A percentile compares a stretch with the other conserved stretches of the same genome.
These are phyloP conservation scores for Microtus montanus DNA, from an alignment of 2,113 vertebrate genomes.

Conservation along the genomic window DNA sequence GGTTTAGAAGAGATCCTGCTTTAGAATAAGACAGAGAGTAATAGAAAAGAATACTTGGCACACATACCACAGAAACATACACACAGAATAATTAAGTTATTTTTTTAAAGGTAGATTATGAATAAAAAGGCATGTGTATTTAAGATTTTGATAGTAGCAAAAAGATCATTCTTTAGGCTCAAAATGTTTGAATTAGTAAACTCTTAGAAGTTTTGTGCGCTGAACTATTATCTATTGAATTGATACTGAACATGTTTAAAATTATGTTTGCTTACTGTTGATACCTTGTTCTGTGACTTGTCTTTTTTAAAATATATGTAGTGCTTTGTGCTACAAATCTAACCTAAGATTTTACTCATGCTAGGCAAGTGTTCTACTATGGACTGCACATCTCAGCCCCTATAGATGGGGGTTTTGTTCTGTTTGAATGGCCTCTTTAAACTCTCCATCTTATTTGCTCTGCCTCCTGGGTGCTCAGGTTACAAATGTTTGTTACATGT, in stretches of 20 bases:
- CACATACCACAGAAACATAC: not conserved
- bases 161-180: not conserved
- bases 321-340: not conserved
- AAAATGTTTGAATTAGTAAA: not conserved
- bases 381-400: not conserved
- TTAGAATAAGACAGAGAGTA: not conserved
- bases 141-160: not conserved
- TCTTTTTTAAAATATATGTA: not conserved
- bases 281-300: not conserved
- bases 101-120: not conserved
- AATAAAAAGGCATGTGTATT: not conserved
- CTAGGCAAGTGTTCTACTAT: not conserved
- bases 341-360: not conserved
- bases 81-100: not conserved
- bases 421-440: not conserved
- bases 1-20: not conserved
- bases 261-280: not conserved
- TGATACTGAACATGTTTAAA: not conserved
- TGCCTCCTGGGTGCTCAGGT: not conserved
- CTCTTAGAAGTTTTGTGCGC: not conserved
- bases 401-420: not conserved
- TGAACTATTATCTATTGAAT: not conserved
- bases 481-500: not conserved
- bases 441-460: not conserved
- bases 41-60: not conserved